Percentiles rank a stretch among this genome's conserved stretches.
These are phyloP conservation scores for Chitala chitala DNA, from an alignment of 2,113 vertebrate genomes.

Conservation along the genomic window DNA sequence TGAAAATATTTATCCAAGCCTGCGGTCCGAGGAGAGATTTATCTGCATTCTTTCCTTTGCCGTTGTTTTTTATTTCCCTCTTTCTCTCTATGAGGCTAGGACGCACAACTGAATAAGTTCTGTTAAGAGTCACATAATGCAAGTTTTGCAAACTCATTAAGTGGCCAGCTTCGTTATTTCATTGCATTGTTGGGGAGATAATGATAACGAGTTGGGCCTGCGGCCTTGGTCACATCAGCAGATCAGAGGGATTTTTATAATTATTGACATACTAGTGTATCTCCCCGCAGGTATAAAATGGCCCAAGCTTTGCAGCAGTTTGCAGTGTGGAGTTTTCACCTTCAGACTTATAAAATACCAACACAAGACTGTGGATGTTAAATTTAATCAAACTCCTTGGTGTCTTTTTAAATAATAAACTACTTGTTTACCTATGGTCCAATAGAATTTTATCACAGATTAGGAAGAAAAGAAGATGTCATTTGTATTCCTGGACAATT, in stretches of 20 bases:
- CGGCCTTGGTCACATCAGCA: not conserved
- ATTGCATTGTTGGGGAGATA: conserved; percentile 39
- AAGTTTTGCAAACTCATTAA: conserved; percentile 48
- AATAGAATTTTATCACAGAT: not conserved
- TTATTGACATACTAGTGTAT: conserved; percentile 5
- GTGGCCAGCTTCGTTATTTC: conserved; percentile 26
- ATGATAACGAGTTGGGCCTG: too few species aligned
- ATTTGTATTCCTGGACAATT: conserved; percentile 9
- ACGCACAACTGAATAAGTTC: conserved; percentile 50
- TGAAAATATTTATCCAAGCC: conserved; percentile 45
- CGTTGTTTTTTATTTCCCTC: not conserved
- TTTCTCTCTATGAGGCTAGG: conserved; percentile 37
- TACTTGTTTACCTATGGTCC: not conserved
- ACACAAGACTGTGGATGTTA: not conserved
- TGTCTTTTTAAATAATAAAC: not conserved
- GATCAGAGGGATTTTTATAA: not conserved
- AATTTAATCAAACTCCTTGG: not conserved
- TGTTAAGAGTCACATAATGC: conserved; percentile 36
- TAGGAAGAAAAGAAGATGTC: not conserved
- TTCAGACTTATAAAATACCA: not conserved
- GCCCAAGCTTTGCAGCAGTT: not conserved
- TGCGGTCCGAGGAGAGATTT: conserved; percentile 33
- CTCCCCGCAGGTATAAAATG: not conserved
- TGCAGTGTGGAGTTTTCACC: too few species aligned
- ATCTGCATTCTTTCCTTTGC: not conserved